Conservation (phyloP, 2,888 invertebrate genomes). For the Watsonalla binaria region DNA sequence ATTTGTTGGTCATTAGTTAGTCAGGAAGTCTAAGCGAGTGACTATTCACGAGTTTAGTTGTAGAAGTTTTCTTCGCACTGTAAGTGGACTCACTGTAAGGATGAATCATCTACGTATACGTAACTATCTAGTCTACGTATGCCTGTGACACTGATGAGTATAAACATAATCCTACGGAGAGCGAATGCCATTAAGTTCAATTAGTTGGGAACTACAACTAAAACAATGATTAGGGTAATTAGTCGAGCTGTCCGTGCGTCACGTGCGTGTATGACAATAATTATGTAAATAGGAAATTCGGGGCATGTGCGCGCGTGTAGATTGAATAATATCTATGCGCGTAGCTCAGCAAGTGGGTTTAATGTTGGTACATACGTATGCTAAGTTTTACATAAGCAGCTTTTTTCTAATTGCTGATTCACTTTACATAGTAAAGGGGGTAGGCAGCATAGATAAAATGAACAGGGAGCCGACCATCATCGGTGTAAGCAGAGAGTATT, state of each 20-base stretch:
- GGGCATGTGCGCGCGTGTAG: constrained; percentile 30
- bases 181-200: constrained; percentile 13
- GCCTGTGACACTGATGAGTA: constrained; percentile 15
- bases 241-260: constrained; percentile 26
- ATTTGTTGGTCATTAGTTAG: constrained; percentile 10
- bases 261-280: constrained; percentile 42
- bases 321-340: constrained; percentile 33
- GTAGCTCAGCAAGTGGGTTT: constrained; percentile 5
- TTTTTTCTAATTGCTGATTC: neutral
- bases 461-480: no score
- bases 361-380: constrained; percentile 8
- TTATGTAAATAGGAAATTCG: constrained; percentile 56
- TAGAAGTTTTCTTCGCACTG: no score
- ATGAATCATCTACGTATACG: no score
- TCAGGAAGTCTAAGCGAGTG: no score
- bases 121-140: no score
- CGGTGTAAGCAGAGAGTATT: no score
- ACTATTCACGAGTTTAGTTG: no score
- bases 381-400: constrained; percentile 3
- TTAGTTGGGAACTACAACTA: constrained; percentile 23
- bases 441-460: no score
- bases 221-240: constrained; percentile 51
- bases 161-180: constrained; percentile 20
- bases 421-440: no score
- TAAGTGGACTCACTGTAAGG: no score